Evolutionary conservation across 1,140 invertebrate species (phyloP).

Genomic region (Heliothis subflexa): DNA sequence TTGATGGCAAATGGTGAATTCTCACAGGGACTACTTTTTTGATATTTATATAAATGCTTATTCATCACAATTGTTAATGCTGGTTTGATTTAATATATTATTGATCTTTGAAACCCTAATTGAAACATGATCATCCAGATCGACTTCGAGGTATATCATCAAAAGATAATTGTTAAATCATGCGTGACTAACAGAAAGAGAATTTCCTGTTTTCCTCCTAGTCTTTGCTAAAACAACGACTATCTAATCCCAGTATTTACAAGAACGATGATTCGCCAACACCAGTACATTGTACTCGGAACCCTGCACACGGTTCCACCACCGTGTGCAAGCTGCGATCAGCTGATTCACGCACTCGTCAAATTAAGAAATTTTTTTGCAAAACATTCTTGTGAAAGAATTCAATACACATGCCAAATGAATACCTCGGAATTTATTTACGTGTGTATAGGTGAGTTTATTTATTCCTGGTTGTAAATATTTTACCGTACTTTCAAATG

Average conservation of each 20-base stretch:
- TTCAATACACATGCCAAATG: slow-evolving; percentile 19
- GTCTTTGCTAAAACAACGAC: background rate
- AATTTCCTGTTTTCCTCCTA: slow-evolving; percentile 2
- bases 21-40: background rate
- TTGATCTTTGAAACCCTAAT: no score
- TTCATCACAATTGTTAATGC: background rate
- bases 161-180: no score
- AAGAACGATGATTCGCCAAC: background rate
- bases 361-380: background rate
- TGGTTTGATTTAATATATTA: no score
- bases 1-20: slow-evolving; percentile 8
- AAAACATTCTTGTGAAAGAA: slow-evolving; percentile 34
- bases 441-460: background rate
- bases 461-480: slow-evolving; percentile 5
- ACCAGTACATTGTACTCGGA: slow-evolving; percentile 10
- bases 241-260: background rate
- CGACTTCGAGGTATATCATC: no score
- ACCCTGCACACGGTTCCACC: background rate
- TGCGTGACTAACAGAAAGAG: background rate
- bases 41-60: background rate
- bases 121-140: no score
- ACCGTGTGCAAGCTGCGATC: background rate
- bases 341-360: background rate
- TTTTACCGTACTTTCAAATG: background rate
- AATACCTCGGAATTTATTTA: slow-evolving; percentile 4